Conservation (phyloP, 2,888 invertebrate species). For the Cheilosia grossa region DNA sequence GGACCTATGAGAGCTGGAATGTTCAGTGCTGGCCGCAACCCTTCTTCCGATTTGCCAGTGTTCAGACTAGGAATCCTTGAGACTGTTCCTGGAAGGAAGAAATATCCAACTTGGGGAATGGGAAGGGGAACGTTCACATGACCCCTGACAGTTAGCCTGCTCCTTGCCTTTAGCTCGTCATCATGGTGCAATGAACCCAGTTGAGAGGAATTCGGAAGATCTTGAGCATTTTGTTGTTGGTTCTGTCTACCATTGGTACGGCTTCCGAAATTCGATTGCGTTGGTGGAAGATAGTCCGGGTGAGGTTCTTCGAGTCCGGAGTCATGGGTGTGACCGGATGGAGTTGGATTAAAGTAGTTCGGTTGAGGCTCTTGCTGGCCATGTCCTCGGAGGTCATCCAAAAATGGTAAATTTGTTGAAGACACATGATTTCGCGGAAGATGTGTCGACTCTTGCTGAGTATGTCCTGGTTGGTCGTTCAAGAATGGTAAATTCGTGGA, state of each 20-base stretch:
- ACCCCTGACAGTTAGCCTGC: neutral
- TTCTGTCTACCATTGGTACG: too few relatives aligned
- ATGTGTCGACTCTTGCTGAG: too few relatives aligned
- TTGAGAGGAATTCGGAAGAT: constrained; percentile 16
- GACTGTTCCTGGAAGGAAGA: constrained; percentile 46
- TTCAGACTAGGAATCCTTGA: constrained; percentile 20
- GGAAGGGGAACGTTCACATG: constrained; percentile 55
- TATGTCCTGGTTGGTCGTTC: neutral
- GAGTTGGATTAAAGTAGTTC: neutral
- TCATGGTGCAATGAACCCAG: constrained; percentile 24
- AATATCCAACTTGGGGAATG: constrained; percentile 62
- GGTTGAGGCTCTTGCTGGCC: neutral
- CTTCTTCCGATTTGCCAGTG: neutral
- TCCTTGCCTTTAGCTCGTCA: too few relatives aligned
- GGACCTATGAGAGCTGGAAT: neutral
- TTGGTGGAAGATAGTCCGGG: constrained; percentile 16
- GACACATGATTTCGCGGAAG: neutral
- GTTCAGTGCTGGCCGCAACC: constrained; percentile 11
- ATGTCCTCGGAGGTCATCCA: neutral
- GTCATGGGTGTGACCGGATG: too few relatives aligned
- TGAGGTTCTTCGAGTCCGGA: constrained; percentile 9
- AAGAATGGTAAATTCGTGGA: too few relatives aligned
- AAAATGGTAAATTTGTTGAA: neutral
- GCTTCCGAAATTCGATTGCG: neutral
- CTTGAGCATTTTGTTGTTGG: neutral